Evolutionary conservation across 2,797 vertebrate genomes (phyloP), one percentile per base, ranked within the genome.

Genomic region (Chaenodraco wilsoni): DNA sequence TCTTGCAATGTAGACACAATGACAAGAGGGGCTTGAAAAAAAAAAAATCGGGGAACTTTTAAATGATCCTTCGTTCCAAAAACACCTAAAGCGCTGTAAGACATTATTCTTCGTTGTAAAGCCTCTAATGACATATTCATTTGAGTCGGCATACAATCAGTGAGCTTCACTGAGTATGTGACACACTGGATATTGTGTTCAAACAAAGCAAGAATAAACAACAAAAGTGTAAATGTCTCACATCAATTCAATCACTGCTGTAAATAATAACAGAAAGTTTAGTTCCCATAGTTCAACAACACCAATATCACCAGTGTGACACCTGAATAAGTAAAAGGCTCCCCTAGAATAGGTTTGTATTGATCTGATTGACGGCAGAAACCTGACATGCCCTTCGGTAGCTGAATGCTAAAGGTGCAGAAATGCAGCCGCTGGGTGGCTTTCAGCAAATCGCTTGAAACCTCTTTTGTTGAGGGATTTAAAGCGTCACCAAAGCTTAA

Each of bases 401-500:
- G 64, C 81, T 78, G 70, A 76, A 84, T 60, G 69, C 66, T 70
- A 73, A 64, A 72, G 55, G 66, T 67, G 79, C 54, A 79, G 77
- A 74, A 76, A 85, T 67, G 44, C 49, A 65, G 46, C 77, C 78
- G 49, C 65, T 46, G 46, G 70, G 64, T 48, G 33, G 74, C 62
- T 84, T 83, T 84, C 69, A 84, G 78, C 81, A 87, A 88, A 88
- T 82, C 33, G 4, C 68, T 70, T 75, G 44, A 88, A 86, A 88
- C 76, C 69, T 46, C 52, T 80, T 89, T 84, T 87, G 84, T 89
- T 90, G 89, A 81, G 56, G 77, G 88, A 85, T 87, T 92, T 87
- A 65, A 83, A 89, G 66, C 62, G 0, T 78, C 76, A 78, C 67
- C 67, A 77, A 81, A 85, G 76, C 85, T 82, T 76, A 82, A 88